Evolutionary conservation across 1,140 invertebrate genomes (phyloP).

Genomic region (Drosophila nebulosa): DNA sequence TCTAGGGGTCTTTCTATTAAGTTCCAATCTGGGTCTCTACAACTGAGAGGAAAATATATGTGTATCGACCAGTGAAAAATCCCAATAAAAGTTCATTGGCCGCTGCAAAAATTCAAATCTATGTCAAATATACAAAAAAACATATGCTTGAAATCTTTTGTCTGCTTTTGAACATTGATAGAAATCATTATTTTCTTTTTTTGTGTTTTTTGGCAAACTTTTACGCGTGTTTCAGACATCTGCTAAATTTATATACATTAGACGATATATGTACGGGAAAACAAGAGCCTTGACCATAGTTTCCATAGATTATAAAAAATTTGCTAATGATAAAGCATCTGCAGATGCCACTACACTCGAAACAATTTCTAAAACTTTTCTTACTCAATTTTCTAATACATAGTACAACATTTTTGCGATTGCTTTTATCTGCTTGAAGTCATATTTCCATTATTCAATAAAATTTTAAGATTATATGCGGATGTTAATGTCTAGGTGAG

Average conservation of each 20-base stretch:
- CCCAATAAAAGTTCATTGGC: slow-evolving; percentile 65
- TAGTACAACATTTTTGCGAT: too few relatives aligned
- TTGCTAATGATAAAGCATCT: slow-evolving; percentile 33
- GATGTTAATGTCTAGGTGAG: background rate
- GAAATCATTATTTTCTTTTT: slow-evolving; percentile 38
- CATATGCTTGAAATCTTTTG: slow-evolving; percentile 33
- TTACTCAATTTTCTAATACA: background rate
- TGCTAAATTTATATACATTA: slow-evolving; percentile 17
- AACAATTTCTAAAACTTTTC: background rate
- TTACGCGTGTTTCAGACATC: slow-evolving; percentile 48
- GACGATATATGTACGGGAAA: slow-evolving; percentile 25
- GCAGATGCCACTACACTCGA: slow-evolving; percentile 2
- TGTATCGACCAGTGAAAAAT: background rate
- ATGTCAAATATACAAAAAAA: slow-evolving; percentile 42
- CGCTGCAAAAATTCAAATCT: slow-evolving; percentile 49
- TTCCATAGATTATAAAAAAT: slow-evolving; percentile 48
- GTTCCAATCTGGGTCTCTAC: too few relatives aligned
- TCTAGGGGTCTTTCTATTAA: background rate
- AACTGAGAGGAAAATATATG: background rate
- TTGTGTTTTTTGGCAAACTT: slow-evolving; percentile 14
- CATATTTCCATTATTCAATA: too few relatives aligned
- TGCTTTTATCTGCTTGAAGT: background rate
- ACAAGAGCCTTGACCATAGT: slow-evolving; percentile 58
- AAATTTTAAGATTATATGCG: background rate
- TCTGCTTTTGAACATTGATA: slow-evolving; percentile 51